These are phyloP conservation scores for Grus americana DNA, from an alignment of 2,113 vertebrate species.

Conservation along the genomic window DNA sequence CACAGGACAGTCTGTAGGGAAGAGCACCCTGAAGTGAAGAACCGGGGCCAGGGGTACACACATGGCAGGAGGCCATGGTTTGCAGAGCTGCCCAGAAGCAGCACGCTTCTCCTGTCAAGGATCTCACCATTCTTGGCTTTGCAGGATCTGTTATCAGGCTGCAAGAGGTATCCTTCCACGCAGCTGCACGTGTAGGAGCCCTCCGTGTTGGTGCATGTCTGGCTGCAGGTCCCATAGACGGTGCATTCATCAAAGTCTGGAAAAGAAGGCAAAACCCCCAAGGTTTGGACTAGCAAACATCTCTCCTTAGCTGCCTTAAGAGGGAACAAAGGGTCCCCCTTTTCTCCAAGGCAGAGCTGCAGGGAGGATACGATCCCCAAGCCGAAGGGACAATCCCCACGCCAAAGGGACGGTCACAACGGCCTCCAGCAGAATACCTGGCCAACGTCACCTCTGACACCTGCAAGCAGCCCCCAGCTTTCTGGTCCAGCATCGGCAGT, in stretches of 20 bases:
- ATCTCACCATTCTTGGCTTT: slow-evolving; percentile 94
- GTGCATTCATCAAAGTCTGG: slow-evolving; percentile 95
- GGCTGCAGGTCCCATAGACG: slow-evolving; percentile 93
- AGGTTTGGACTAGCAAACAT: background rate
- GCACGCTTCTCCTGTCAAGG: accelerated
- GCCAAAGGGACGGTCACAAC: background rate
- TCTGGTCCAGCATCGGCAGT: background rate
- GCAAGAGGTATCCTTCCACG: slow-evolving; percentile 93
- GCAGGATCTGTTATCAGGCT: slow-evolving; percentile 96
- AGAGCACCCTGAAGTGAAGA: background rate
- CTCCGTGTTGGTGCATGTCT: slow-evolving; percentile 88
- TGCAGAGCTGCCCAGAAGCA: background rate
- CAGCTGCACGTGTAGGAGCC: slow-evolving; percentile 92
- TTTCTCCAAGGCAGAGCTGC: background rate
- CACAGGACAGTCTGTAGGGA: background rate
- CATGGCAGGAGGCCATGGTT: accelerated
- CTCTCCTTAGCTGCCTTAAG: too few relatives aligned
- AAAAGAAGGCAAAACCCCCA: background rate
- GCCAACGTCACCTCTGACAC: too few relatives aligned
- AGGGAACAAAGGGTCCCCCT: background rate
- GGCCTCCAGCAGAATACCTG: too few relatives aligned
- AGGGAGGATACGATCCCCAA: background rate
- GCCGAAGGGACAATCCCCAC: background rate
- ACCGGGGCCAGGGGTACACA: accelerated
- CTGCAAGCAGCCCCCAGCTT: background rate